Evolutionary conservation across 2,797 vertebrate genomes (phyloP), one percentile per base, ranked within the genome.

Genomic region (Falco biarmicus): DNA sequence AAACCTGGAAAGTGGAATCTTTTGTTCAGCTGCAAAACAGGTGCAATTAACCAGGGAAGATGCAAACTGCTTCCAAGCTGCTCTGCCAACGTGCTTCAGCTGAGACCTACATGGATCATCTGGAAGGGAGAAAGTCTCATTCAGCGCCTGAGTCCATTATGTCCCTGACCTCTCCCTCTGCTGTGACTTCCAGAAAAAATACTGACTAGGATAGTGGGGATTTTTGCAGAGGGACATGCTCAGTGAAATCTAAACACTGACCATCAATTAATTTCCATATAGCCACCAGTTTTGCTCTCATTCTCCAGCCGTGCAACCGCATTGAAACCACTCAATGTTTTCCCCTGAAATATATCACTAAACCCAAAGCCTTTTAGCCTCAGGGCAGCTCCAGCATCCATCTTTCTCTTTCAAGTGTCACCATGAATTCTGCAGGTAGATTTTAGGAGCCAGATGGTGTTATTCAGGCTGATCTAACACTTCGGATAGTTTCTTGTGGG

Each of bases 21-120:
- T 97, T 95, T 93, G 84, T 93, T 84, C 90, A 84, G 43, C 60
- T 68, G 68, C 41, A 54, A 71, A 87, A 48, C 21, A 79, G 84
- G 34, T 85, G 51, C 34, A 89, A 15, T 56, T 60, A 82, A 82
- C 25, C 65, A 89, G 13, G 11, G 56, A 37, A 84, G 81, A 89
- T 16, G 29, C 57, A 70, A 89, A 84, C 22, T 89, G 81, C 63
- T 73, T 80, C 61, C 63, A 76, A 24, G 51, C 61, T 86, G 63
- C 82, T 41, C 69, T 90, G 50, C 18, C 61, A 84, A 14, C 4
- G 34, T 29, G 34, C 34, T 95, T 93, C 45, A 87, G 14, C 53
- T 91, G 54, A 59, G 47, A 79, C 13, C 80, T 54, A 69, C 16
- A 48, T 0, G 3, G 66, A 85, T 47, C 56, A 34, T 10, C 43